Evolutionary conservation across 2,113 vertebrate species (phyloP), one percentile per base, ranked within the genome.

Genomic region (Budorcas taxicolor): DNA sequence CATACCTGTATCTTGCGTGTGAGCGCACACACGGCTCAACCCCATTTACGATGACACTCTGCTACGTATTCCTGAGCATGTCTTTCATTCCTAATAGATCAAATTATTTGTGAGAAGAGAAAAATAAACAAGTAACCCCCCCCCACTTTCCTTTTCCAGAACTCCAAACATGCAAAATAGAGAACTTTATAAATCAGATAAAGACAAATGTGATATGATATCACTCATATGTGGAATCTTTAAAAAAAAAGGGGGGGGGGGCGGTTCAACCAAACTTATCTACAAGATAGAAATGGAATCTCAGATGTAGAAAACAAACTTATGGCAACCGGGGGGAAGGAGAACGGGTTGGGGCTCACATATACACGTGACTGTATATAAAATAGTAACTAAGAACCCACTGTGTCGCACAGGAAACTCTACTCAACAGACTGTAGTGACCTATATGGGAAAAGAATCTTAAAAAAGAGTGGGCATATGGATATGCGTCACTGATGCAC

Each of bases 1-100:
- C 31, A 25, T 1, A 0, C 52, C 27, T 16, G 4, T 3, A 0
- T 50, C 25, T 16, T 16, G 4, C 23, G 53, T 0, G 36, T 16
- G 4, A 15, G 53, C 0, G 12, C 23, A 1, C 17, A 3, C 52
- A 5, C 6, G 14, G 16, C 4, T 19, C 71, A 36, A 4, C 9
- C 6, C 40, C 19, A 3, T 23, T 23, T 10, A 13, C 36, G 31
- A 3, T 8, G 58, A 15, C 14, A 3, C 36, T 64, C 12, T 29
- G 21, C 1, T 12, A 0, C 55, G 29, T 3, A 1, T n/a, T n/a
- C 40, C 1, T 52, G 21, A 16, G 14, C 57, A 33, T 33, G 10
- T 2, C 3, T 50, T 47, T 89, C 31, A 7, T 60, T 78, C 47
- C 87, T 78, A 5, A 52, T 12, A 3, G 9, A 21, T 50, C 33